Conservation (phyloP, 2,888 invertebrate genomes). For the Mechanitis messenoides region DNA sequence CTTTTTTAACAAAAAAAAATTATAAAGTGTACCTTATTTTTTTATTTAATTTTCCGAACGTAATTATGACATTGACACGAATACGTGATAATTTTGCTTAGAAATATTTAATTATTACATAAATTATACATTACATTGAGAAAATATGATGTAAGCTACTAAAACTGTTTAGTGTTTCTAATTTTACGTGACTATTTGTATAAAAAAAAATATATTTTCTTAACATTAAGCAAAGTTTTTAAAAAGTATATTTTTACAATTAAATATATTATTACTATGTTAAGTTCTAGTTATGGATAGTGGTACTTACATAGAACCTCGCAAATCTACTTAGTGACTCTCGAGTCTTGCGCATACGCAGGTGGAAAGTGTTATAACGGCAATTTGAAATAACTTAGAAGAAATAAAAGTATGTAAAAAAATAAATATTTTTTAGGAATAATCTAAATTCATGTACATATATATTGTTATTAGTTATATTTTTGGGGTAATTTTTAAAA, state of each 20-base stretch:
- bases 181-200: neutral
- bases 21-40: no score
- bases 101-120: conserved; percentile 15
- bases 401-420: conserved; percentile 25
- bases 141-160: neutral
- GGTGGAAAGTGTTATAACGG: conserved; percentile 36
- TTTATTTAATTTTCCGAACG: neutral
- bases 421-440: conserved; percentile 18
- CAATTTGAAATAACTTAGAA: conserved; percentile 38
- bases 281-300: conserved; percentile 1
- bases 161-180: no score
- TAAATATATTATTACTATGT: no score
- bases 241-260: no score
- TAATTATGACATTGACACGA: conserved; percentile 17
- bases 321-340: conserved; percentile 12
- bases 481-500: no score
- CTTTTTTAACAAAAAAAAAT: no score
- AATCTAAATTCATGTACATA: neutral
- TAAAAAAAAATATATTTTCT: neutral
- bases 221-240: neutral
- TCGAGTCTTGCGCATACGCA: conserved; percentile 19
- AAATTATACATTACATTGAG: conserved; percentile 1
- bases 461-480: no score
- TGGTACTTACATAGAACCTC: conserved; percentile 6
- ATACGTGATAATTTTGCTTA: conserved; percentile 19